These are phyloP conservation scores for Hyalella azteca DNA, from an alignment of 2,888 invertebrate genomes.

Conservation along the genomic window DNA sequence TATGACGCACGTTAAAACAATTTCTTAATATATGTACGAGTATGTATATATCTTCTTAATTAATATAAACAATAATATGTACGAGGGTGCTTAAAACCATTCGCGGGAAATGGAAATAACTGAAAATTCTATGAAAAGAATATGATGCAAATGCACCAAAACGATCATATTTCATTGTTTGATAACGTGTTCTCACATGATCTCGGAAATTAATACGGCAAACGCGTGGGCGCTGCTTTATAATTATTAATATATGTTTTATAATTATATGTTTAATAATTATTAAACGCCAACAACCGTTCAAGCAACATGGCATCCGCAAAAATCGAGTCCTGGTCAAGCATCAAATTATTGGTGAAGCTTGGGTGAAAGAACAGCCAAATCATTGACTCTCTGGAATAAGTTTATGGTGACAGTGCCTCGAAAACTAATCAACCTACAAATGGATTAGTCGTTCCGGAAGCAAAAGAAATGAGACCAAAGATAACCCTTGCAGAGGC, in stretches of 20 bases:
- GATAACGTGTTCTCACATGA: too few relatives aligned
- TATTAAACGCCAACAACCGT: not conserved
- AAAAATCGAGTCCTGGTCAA: not conserved
- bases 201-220: too few relatives aligned
- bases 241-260: not conserved
- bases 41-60: too few relatives aligned
- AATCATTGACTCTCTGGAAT: not conserved
- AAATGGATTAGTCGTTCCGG: not conserved
- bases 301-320: slow-evolving; percentile 6
- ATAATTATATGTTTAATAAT: not conserved
- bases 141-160: not conserved
- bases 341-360: not conserved
- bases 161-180: not conserved
- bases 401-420: not conserved
- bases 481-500: not conserved
- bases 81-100: not conserved
- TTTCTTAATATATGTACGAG: too few relatives aligned
- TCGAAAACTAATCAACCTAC: not conserved
- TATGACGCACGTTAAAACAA: too few relatives aligned
- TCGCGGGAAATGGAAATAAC: not conserved
- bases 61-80: too few relatives aligned
- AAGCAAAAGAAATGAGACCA: not conserved
- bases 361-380: not conserved
- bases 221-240: too few relatives aligned
- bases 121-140: not conserved